A percentile compares a stretch with the other conserved stretches of the same genome.
Conservation (phyloP, 2,797 vertebrate genomes). For the Arnoldichthys spilopterus region DNA sequence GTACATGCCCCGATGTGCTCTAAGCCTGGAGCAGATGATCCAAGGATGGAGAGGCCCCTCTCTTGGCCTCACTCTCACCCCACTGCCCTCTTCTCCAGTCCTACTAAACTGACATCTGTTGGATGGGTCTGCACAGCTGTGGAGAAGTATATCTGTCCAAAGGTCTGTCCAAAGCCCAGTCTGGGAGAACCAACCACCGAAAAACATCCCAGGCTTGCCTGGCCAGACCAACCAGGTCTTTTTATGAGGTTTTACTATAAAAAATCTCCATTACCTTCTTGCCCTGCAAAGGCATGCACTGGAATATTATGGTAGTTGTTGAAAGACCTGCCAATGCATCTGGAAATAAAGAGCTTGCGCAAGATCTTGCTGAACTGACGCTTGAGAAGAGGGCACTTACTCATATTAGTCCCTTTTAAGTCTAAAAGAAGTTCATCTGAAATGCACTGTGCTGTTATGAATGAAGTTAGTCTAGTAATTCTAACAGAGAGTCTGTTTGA, state of each 20-base stretch:
- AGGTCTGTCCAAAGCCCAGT: slow-evolving; percentile 62
- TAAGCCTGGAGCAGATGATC: slow-evolving; percentile 59
- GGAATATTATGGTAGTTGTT: slow-evolving; percentile 10
- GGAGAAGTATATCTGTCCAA: slow-evolving; percentile 72
- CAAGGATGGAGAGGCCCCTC: slow-evolving; percentile 55
- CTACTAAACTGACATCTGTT: slow-evolving; percentile 75
- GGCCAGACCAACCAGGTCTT: slow-evolving; percentile 14
- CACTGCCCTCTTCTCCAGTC: slow-evolving; percentile 52
- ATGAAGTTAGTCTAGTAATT: slow-evolving; percentile 28
- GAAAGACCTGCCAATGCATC: slow-evolving; percentile 8
- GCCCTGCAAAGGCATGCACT: slow-evolving; percentile 19
- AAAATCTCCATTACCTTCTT: slow-evolving; percentile 7
- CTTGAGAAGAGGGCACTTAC: slow-evolving; percentile 1
- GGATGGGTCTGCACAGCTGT: slow-evolving; percentile 81
- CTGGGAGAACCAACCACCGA: slow-evolving; percentile 22
- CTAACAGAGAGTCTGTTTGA: slow-evolving; percentile 13
- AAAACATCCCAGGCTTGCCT: slow-evolving; percentile 22
- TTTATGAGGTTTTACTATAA: slow-evolving; percentile 6
- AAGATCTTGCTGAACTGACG: slow-evolving; percentile 2
- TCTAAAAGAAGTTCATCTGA: not conserved
- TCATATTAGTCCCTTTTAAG: slow-evolving; percentile 3
- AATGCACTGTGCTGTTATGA: slow-evolving; percentile 10
- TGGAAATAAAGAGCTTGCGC: not conserved
- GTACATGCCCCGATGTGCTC: slow-evolving; percentile 13
- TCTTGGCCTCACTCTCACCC: slow-evolving; percentile 45